phyloP scores from a whole-genome alignment of 2,888 invertebrate species.

The Cetonia aurata region DNA sequence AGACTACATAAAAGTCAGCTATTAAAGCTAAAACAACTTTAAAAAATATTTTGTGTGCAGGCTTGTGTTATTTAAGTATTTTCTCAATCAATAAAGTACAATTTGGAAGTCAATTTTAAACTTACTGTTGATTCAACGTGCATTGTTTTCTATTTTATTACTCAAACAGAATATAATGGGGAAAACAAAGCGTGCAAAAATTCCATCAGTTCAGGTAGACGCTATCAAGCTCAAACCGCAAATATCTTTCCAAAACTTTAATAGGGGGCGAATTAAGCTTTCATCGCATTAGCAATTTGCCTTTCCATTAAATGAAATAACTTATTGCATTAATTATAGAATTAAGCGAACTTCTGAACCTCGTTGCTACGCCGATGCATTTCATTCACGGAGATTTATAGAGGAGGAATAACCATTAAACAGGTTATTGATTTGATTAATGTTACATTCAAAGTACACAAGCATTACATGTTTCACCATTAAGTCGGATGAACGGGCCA shows the following conservation, averaged over 20 bases:
- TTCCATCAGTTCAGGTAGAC: not conserved
- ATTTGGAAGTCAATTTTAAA: no score
- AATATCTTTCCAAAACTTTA: slow-evolving; percentile 8
- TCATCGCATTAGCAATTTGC: slow-evolving; percentile 5
- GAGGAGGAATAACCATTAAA: slow-evolving; percentile 17
- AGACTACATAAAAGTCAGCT: no score
- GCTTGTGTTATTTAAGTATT: no score
- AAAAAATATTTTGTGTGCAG: no score
- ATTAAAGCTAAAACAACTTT: no score
- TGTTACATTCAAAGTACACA: slow-evolving; percentile 6
- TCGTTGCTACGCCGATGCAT: slow-evolving; percentile 5
- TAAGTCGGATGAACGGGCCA: slow-evolving; percentile 22
- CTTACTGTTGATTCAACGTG: no score
- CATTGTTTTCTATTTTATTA: no score
- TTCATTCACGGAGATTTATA: slow-evolving; percentile 30
- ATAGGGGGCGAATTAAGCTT: slow-evolving; percentile 9
- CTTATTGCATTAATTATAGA: slow-evolving; percentile 19
- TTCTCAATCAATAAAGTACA: no score
- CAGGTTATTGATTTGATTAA: slow-evolving; percentile 35
- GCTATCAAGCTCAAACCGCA: not conserved
- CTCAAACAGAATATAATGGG: no score
- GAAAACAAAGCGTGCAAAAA: no score
- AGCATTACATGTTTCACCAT: slow-evolving; percentile 10
- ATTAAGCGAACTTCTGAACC: slow-evolving; percentile 21
- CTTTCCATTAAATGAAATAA: slow-evolving; percentile 10